These are phyloP conservation scores for Bacillus rossius DNA, from an alignment of 1,140 invertebrate genomes.

Conservation along the genomic window DNA sequence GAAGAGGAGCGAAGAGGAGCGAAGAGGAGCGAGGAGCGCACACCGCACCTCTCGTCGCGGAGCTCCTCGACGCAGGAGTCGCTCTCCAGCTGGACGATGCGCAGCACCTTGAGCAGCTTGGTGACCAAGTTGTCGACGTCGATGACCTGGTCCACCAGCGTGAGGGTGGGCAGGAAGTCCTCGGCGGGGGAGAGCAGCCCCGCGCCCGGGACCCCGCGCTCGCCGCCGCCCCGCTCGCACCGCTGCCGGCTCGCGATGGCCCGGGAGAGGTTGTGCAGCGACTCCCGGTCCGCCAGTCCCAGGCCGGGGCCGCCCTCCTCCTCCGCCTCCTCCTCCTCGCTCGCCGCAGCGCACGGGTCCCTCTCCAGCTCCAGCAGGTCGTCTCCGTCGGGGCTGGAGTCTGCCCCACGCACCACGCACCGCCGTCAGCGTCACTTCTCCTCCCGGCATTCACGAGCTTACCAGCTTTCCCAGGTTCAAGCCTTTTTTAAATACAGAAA, in stretches of 20 bases:
- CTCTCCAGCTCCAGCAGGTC: not conserved
- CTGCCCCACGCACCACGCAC: too few species aligned
- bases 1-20: too few species aligned
- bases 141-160: slow-evolving; percentile 65
- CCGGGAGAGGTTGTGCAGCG: slow-evolving; percentile 58
- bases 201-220: not conserved
- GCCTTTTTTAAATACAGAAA: too few species aligned
- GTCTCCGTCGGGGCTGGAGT: too few species aligned
- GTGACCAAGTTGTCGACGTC: slow-evolving; percentile 68
- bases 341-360: not conserved
- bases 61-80: slow-evolving; percentile 45
- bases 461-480: too few species aligned
- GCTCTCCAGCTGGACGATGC: slow-evolving; percentile 62
- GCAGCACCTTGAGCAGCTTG: slow-evolving; percentile 64
- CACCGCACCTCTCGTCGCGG: slow-evolving; percentile 19
- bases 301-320: not conserved
- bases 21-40: too few species aligned
- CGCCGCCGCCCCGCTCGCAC: slow-evolving; percentile 42
- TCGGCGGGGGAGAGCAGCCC: not conserved
- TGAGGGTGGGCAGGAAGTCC: slow-evolving; percentile 35
- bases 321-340: not conserved
- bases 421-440: too few species aligned
- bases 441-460: too few species aligned
- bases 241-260: slow-evolving; percentile 39
- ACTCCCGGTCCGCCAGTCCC: slow-evolving; percentile 42